These are phyloP conservation scores for Gobiocypris rarus DNA, from an alignment of 2,113 vertebrate species.

Conservation along the genomic window DNA sequence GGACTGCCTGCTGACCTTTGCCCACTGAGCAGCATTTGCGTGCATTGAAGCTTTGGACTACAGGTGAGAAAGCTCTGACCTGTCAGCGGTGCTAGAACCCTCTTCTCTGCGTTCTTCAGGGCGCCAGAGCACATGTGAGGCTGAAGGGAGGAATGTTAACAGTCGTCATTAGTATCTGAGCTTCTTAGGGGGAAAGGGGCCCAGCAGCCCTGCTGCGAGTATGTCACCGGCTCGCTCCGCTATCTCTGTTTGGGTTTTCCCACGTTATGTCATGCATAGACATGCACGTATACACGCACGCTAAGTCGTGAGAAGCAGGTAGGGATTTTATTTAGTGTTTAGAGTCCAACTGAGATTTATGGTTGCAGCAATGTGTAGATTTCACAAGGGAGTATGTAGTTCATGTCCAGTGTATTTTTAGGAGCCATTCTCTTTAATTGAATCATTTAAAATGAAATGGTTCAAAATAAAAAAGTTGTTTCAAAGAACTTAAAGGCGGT, in stretches of 20 bases:
- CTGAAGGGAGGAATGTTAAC: conserved; percentile 48
- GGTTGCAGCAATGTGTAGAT: not conserved
- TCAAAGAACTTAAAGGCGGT: not conserved
- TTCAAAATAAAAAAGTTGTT: not conserved
- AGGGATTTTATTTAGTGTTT: conserved; percentile 33
- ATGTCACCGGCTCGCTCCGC: conserved; percentile 50
- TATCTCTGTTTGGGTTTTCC: conserved; percentile 59
- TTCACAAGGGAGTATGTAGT: not conserved
- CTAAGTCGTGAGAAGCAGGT: conserved; percentile 38
- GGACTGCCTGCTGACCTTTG: conserved; percentile 17
- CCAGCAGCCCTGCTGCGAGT: conserved; percentile 41
- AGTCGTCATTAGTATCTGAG: conserved; percentile 51
- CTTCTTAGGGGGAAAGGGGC: conserved; percentile 44
- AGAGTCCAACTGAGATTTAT: conserved; percentile 34
- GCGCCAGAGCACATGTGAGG: conserved; percentile 35
- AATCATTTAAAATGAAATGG: not conserved
- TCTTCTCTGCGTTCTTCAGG: conserved; percentile 45
- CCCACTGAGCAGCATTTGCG: not conserved
- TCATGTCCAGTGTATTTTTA: conserved; percentile 11
- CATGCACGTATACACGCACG: conserved; percentile 23
- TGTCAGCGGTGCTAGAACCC: conserved; percentile 11
- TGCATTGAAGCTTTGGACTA: conserved; percentile 15
- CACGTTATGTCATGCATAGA: conserved; percentile 54
- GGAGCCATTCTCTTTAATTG: not conserved
- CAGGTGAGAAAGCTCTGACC: conserved; percentile 27